These are phyloP conservation scores for Halocaridina rubra DNA, from an alignment of 2,888 invertebrate species.

Conservation along the genomic window DNA sequence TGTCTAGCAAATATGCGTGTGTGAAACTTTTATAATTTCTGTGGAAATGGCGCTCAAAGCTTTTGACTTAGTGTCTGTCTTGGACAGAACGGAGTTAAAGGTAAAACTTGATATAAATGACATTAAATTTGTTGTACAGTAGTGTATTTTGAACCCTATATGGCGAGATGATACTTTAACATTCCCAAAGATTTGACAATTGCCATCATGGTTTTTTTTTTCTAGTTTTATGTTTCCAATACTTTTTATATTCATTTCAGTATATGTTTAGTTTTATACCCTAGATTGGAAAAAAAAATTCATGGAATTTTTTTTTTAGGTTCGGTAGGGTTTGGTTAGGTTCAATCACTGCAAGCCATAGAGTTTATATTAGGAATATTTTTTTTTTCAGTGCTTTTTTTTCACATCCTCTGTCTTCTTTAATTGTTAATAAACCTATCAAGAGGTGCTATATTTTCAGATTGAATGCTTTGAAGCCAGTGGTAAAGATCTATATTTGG, in stretches of 20 bases:
- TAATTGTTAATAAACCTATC: no score
- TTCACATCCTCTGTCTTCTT: background rate
- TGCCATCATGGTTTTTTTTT: background rate
- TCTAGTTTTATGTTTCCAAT: background rate
- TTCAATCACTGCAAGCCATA: background rate
- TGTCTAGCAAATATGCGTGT: background rate
- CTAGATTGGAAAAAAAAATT: background rate
- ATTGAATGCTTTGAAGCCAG: constrained; percentile 60
- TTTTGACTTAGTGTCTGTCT: constrained; percentile 56
- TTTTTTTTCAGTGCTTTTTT: background rate
- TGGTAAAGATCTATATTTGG: constrained; percentile 59
- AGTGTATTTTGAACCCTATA: background rate
- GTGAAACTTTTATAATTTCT: background rate
- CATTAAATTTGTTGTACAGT: background rate
- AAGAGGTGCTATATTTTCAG: no score
- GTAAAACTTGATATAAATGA: no score
- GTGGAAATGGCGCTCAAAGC: constrained; percentile 53
- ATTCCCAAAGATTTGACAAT: background rate
- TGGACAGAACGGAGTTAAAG: constrained; percentile 46
- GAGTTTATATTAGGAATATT: background rate
- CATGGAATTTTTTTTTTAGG: background rate
- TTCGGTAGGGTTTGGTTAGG: background rate
- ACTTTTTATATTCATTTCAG: background rate
- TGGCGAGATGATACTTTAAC: background rate
- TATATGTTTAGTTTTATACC: background rate